A percentile compares a stretch with the other conserved stretches of the same genome.
Conservation (phyloP, 2,888 invertebrate species). For the Ditula angustiorana region DNA sequence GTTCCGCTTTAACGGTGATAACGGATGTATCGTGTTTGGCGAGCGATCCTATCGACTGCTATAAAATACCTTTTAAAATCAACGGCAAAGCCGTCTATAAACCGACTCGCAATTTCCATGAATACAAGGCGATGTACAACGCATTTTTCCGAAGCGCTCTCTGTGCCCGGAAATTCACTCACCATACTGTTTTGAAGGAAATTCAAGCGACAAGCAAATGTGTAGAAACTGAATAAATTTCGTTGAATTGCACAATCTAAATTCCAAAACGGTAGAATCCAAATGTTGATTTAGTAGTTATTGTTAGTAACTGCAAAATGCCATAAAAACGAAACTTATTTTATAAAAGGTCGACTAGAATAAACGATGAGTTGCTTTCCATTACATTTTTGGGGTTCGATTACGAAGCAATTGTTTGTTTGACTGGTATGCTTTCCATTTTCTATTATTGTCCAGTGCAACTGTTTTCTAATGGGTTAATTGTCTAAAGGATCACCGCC, state of each 20-base stretch:
- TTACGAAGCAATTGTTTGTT: no score
- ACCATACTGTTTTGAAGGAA: conserved; percentile 62
- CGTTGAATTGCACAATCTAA: conserved; percentile 39
- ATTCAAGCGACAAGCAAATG: conserved; percentile 50
- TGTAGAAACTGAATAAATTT: conserved; percentile 58
- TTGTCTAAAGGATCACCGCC: no score
- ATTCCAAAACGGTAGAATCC: conserved; percentile 29
- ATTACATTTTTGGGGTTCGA: no score
- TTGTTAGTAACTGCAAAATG: no score
- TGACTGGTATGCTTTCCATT: no score
- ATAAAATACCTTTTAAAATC: conserved; percentile 39
- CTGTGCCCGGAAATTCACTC: conserved; percentile 71
- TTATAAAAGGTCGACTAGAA: no score
- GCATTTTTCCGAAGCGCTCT: conserved; percentile 62
- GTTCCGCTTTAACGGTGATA: background rate
- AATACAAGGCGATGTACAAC: conserved; percentile 51
- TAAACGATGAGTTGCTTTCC: no score
- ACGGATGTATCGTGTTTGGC: background rate
- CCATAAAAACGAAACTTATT: no score
- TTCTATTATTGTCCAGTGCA: no score
- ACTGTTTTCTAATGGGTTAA: no score
- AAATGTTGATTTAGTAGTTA: no score
- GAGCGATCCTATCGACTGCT: background rate
- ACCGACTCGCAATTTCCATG: conserved; percentile 47
- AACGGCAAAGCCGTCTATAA: conserved; percentile 52